A percentile compares a stretch with the other conserved stretches of the same genome.
Evolutionary conservation across 1,140 invertebrate species (phyloP).

Genomic region (Lerema accius): DNA sequence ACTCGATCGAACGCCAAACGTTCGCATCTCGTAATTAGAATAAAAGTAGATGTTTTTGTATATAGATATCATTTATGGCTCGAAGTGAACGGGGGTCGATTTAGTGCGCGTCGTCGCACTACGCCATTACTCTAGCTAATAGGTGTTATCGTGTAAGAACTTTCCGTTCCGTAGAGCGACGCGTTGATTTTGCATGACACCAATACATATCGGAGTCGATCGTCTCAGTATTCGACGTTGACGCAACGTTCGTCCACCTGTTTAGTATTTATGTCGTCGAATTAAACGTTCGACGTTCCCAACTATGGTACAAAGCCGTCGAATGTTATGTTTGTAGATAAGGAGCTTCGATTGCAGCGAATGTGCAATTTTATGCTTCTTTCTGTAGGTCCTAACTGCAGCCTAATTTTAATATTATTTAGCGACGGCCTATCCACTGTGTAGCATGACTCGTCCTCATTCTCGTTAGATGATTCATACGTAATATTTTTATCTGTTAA

Average conservation of each 20-base stretch:
- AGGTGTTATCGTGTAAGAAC: slow-evolving; percentile 23
- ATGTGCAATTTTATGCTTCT: slow-evolving; percentile 1
- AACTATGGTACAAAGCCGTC: slow-evolving; percentile 67
- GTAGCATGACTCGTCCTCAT: slow-evolving; percentile 44
- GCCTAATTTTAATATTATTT: slow-evolving; percentile 38
- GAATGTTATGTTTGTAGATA: slow-evolving; percentile 55
- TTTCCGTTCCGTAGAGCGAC: slow-evolving; percentile 24
- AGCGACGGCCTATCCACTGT: slow-evolving; percentile 47
- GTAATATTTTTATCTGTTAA: slow-evolving; percentile 55
- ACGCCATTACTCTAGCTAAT: slow-evolving; percentile 23
- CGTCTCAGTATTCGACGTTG: slow-evolving; percentile 19
- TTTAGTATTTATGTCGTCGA: slow-evolving; percentile 17
- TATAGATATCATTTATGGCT: neutral
- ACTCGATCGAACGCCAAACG: too few relatives aligned
- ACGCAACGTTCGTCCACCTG: slow-evolving; percentile 8
- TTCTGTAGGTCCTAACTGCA: slow-evolving; percentile 20
- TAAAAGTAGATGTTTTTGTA: slow-evolving; percentile 20
- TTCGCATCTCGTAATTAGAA: slow-evolving; percentile 57
- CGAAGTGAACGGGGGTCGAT: neutral
- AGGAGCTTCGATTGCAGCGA: slow-evolving; percentile 38
- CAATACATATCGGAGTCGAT: slow-evolving; percentile 53
- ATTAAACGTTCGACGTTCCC: slow-evolving; percentile 31
- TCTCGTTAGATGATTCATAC: slow-evolving; percentile 64
- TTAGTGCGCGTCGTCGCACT: slow-evolving; percentile 6
- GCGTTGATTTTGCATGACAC: slow-evolving; percentile 43